Base-by-base conservation (phyloP, 2,113 vertebrate genomes). In the Nerophis lumbriciformis region DNA sequence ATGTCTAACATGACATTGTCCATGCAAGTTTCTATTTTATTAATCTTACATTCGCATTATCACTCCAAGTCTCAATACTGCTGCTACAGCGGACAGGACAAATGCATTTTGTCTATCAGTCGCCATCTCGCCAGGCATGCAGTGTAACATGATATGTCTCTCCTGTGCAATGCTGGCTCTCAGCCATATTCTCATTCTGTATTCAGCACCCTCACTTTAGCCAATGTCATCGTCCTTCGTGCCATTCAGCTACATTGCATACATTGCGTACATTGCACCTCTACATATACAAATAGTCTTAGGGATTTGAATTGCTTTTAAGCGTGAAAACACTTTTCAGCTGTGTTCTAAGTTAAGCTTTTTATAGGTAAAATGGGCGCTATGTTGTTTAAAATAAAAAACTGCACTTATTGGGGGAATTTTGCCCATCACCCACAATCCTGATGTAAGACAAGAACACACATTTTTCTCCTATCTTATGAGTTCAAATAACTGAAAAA, bases 71-170 rank as follows among this genome's bases (percentile, higher is more conserved):
- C 35, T n/a, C 47, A 21, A 68, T 52, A 59, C 50, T 71, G 73
- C 70, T 65, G 61, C 72, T 73, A 51, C 59, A 82, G 15, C 67
- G 44, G 65, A 76, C 61, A 58, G 56, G 48, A 19, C 51, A 55
- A 72, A 68, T 45, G 78, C 69, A 68, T 71, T 69, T 73, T 53
- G 72, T 79, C 80, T 80, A 83, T 86, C 78, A 39, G 75, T 67
- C 79, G 54, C 74, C 80, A 84, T 87, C 82, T 87, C 82, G 81
- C 75, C 76, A 80, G 80, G 87, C 77, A 85, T 87, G 81, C 84
- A 85, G 76, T 86, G 89, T 90, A 91, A 91, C 86, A 79, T 84
- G 88, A 90, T 88, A 83, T 69, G 76, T 74, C 73, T 87, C 88
- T 88, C 80, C 85, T 84, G 86, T 84, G 73, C 76, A 61, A 72